Conservation (phyloP, 1,140 invertebrate species). For the Oryctes rhinoceros region DNA sequence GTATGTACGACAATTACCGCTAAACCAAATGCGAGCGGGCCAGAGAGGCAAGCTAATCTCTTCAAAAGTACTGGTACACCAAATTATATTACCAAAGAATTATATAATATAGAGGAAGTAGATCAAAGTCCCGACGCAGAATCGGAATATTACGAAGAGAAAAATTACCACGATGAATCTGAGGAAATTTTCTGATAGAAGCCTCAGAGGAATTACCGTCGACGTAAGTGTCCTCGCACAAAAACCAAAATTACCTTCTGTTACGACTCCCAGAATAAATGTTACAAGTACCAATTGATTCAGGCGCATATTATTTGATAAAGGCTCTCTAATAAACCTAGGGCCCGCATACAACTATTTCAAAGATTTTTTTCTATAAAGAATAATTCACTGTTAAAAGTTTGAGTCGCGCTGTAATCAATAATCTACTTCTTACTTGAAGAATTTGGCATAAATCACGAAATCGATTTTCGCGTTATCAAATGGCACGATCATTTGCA, state of each 20-base stretch:
- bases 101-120: neutral
- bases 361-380: neutral
- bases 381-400: neutral
- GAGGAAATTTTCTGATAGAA: slow-evolving; percentile 5
- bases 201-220: slow-evolving; percentile 9
- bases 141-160: neutral
- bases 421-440: neutral
- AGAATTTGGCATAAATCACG: too few relatives aligned
- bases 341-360: neutral
- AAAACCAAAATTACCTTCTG: slow-evolving; percentile 34
- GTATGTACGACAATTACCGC: too few relatives aligned
- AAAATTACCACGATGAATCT: neutral
- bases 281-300: neutral
- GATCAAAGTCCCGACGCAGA: neutral
- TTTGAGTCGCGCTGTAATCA: neutral
- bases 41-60: too few relatives aligned
- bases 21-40: too few relatives aligned
- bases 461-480: too few relatives aligned
- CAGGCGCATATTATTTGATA: neutral
- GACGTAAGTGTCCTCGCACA: too few relatives aligned
- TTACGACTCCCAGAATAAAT: neutral
- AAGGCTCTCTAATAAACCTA: too few relatives aligned
- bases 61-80: too few relatives aligned
- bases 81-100: too few relatives aligned
- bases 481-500: too few relatives aligned